Evolutionary conservation across 2,797 vertebrate species (phyloP), one percentile per base, ranked within the genome.

Genomic region (Chaetophractus vellerosus): DNA sequence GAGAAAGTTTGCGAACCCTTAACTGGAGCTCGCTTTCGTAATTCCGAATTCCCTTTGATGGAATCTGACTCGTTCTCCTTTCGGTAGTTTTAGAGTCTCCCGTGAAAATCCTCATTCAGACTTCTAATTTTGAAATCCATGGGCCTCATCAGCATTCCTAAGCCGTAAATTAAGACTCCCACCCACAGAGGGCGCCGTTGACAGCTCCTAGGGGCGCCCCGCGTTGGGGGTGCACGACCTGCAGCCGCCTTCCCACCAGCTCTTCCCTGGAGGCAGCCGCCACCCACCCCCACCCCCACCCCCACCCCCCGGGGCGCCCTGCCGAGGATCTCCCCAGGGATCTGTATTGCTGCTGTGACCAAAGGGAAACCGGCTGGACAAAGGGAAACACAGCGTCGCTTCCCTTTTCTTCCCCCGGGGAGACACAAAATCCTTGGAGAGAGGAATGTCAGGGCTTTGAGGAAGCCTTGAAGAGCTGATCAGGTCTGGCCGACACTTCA

Each of bases 171-270:
- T 41, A 23, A 57, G 38, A 78, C 31, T 50, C 31, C 41, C 57
- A 74, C 63, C 88, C 72, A 61, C 24, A 90, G 94, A 96, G 94
- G 93, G 91, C 21, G 5, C 92, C n/a, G 8, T 26, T 74, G 81
- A 36, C 26, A 50, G 38, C 5, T 21, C 69, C 82, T 5, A 4
- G 24, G 0, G 14, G 28, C 33, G 18, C 14, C 5, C 5, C 5
- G 6, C 0, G 48, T 0, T 9, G 19, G 41, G 66, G 16, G 9
- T 50, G 61, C 16, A 23, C 36, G 3, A 36, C 3, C 19, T 21
- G 38, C 38, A 38, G 21, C 41, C 10, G 14, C 50, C 28, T 41
- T 68, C 59, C 57, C 48, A 55, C 55, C 6, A 7, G 55, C 19
- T 1, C 19, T 21, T 14, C 31, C 31, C n/a, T 64, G 12, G 7